Evolutionary conservation across 2,113 vertebrate species (phyloP), one percentile per base, ranked within the genome.

Genomic region (Crypturellus undulatus): DNA sequence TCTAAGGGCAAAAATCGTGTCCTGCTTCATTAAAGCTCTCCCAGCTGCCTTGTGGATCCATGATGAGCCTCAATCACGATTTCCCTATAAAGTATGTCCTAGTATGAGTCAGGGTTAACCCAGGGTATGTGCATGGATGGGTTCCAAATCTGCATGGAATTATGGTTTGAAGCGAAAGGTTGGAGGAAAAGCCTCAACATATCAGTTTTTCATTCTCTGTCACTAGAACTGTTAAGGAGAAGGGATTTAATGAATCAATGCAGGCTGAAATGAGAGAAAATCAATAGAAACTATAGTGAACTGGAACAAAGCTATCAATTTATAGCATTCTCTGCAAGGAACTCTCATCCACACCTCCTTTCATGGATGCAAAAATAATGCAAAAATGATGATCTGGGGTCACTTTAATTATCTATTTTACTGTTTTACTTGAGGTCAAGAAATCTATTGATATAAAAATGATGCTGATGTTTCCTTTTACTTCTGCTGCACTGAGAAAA

Each of bases 301-400:
- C 89, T 96, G 84, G 84, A 96, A 96, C 88, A 96, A 89, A 92
- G 90, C 97, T 96, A 97, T 97, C 96, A 96, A 97, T 97, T 96
- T 94, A 47, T 69, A 95, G 87, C 1, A 0, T 81, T 93, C 81
- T 65, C 90, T 93, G 83, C 79, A 87, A 59, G 89, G 91, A 94
- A 89, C 85, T 90, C 80, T 95, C 91, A 90, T 96, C 96, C 59
- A 70, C 92, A 38, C 20, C 60, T 92, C 59, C 82, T 86, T 91
- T 95, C 94, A 47, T 58, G 90, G 93, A 86, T 69, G 84, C 87
- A 94, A 96, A 94, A 87, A 91, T 87, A 91, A 92, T 94, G 91
- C 78, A 94, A 87, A 95, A 94, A 73, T 75, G 36, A 82, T 90
- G 36, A 93, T 94, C 95, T 95, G 83, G 79, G 56, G 64, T 84